Conservation (phyloP, 2,113 vertebrate species). For the Astatoreochromis straeleni region DNA sequence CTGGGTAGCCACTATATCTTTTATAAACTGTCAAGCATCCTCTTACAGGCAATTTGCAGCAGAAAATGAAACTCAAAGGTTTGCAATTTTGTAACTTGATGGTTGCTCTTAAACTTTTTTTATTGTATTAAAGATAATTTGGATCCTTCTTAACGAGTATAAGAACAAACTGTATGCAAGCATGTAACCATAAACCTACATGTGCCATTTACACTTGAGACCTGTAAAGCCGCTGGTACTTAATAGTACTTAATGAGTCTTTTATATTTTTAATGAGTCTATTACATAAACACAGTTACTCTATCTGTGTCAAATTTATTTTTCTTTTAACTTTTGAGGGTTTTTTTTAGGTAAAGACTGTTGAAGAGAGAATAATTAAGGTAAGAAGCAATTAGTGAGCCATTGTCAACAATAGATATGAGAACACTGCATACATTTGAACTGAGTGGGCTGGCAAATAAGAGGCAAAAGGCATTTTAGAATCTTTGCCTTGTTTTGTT, state of each 20-base stretch:
- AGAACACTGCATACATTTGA: conserved; percentile 11
- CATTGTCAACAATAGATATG: conserved; percentile 15
- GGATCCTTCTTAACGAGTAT: not conserved
- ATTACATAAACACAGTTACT: not conserved
- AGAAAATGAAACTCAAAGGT: not conserved
- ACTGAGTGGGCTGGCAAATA: not conserved
- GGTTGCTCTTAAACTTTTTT: not conserved
- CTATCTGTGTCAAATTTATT: not conserved
- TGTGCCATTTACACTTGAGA: not conserved
- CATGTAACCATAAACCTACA: not conserved
- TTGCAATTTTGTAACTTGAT: not conserved
- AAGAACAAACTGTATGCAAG: not conserved
- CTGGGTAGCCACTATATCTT: rapidly evolving
- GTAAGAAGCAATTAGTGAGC: conserved; percentile 21
- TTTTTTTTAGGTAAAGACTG: not conserved
- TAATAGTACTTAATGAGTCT: not conserved
- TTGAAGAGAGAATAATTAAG: not conserved
- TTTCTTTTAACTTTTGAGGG: not conserved
- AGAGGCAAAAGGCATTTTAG: conserved; percentile 23
- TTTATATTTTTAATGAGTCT: not conserved
- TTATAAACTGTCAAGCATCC: not conserved
- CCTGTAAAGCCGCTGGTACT: not conserved
- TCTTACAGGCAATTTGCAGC: not conserved
- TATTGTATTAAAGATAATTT: not conserved
- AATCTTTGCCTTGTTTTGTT: not conserved